Percentiles rank a stretch among this genome's conserved stretches.
Evolutionary conservation across 1,140 invertebrate species (phyloP).

Genomic region (Aphidius gifuensis): DNA sequence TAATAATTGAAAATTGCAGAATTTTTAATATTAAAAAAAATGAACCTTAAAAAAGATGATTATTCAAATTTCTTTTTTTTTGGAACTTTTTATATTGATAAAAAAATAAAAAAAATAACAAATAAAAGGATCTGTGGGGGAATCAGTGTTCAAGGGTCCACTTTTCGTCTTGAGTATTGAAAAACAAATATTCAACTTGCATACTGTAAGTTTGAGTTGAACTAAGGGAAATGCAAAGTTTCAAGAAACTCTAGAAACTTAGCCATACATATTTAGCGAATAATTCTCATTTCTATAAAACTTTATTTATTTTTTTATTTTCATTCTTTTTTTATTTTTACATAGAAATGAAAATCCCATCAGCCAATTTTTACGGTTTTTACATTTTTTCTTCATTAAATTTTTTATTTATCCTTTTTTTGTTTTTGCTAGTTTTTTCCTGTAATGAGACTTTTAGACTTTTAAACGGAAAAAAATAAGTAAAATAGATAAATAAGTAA

Average conservation of each 20-base stretch:
- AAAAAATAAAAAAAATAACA: background rate
- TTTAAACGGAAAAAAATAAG: too few species aligned
- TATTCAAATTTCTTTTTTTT: background rate
- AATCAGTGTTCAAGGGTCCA: slow-evolving; percentile 14
- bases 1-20: too few species aligned
- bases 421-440: too few species aligned
- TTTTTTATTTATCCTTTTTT: too few species aligned
- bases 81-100: slow-evolving; percentile 5
- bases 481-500: too few species aligned
- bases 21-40: too few species aligned
- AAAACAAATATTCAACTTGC: slow-evolving; percentile 22
- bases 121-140: background rate
- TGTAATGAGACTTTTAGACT: too few species aligned
- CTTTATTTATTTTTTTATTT: background rate
- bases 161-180: slow-evolving; percentile 3
- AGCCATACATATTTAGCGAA: slow-evolving; percentile 21
- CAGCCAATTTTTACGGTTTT: too few species aligned
- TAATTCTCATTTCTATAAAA: slow-evolving; percentile 6
- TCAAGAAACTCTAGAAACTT: slow-evolving; percentile 10
- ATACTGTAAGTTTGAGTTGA: background rate
- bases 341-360: too few species aligned
- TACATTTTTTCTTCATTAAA: too few species aligned
- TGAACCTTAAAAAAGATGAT: background rate
- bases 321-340: background rate
- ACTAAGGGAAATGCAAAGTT: slow-evolving; percentile 11